These are phyloP conservation scores for Dermatophagoides farinae DNA, from an alignment of 1,140 invertebrate species.

Conservation along the genomic window DNA sequence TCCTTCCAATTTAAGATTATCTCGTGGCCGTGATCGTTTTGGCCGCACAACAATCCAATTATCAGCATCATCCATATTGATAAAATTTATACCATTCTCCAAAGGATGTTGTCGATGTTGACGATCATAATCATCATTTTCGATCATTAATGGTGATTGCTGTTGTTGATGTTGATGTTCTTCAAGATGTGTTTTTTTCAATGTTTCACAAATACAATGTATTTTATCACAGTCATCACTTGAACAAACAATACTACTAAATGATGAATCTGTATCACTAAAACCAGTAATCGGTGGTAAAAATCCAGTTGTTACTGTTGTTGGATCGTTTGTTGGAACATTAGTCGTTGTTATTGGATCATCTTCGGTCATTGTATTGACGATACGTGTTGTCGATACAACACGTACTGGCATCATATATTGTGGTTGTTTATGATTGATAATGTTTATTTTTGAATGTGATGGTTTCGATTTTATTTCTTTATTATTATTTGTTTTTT, in stretches of 20 bases:
- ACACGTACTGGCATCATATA: not conserved
- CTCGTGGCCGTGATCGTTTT: slow-evolving; percentile 22
- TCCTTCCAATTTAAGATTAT: slow-evolving; percentile 24
- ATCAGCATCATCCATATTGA: not conserved
- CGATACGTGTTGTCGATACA: not conserved
- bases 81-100: not conserved
- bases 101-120: not conserved
- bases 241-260: not conserved
- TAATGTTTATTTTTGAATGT: not conserved
- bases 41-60: slow-evolving; percentile 11
- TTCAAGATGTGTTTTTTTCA: not conserved
- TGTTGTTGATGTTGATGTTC: not conserved
- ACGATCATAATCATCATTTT: not conserved
- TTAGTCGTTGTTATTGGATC: not conserved
- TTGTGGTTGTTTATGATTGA: not conserved
- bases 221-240: not conserved
- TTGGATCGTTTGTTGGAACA: not conserved
- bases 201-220: slow-evolving; percentile 6
- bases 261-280: slow-evolving; percentile 6
- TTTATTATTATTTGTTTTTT: not conserved
- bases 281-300: slow-evolving; percentile 4
- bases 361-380: not conserved
- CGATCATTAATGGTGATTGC: not conserved
- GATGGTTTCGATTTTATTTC: not conserved
- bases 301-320: not conserved